These are phyloP conservation scores for Liopterus haemorrhoidalis DNA, from an alignment of 2,888 invertebrate species.

Conservation along the genomic window DNA sequence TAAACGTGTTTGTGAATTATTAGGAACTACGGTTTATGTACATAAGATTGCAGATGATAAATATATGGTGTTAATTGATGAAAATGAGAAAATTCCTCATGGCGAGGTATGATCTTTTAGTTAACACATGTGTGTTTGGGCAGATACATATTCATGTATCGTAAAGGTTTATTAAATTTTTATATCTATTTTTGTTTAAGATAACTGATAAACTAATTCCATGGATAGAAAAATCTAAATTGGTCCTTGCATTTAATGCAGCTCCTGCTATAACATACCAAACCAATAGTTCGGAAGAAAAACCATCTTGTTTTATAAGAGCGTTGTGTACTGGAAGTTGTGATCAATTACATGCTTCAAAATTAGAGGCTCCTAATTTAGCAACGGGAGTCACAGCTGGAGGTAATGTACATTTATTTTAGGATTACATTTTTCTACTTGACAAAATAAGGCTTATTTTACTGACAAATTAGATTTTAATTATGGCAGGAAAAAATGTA, in stretches of 20 bases:
- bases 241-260: constrained; percentile 38
- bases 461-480: no score
- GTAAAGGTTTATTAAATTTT: constrained; percentile 4
- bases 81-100: constrained; percentile 13
- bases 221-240: constrained; percentile 37
- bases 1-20: constrained; percentile 24
- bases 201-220: constrained; percentile 36
- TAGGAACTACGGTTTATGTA: constrained; percentile 23
- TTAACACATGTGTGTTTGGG: constrained; percentile 31
- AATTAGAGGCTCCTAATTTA: constrained; percentile 41
- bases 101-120: constrained; percentile 17
- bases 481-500: no score
- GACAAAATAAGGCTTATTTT: no score
- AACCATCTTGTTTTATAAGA: constrained; percentile 35
- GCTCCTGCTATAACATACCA: constrained; percentile 36
- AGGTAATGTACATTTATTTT: no score
- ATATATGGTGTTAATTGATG: constrained; percentile 27
- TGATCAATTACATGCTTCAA: constrained; percentile 29
- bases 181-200: constrained; percentile 32
- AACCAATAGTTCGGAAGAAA: constrained; percentile 30
- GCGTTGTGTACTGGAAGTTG: constrained; percentile 32
- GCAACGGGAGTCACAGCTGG: constrained; percentile 41
- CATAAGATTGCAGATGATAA: constrained; percentile 26
- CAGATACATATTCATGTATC: constrained; percentile 29
- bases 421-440: no score